A percentile compares a stretch with the other conserved stretches of the same genome.
These are phyloP conservation scores for Oreochromis aureus DNA, from an alignment of 2,113 vertebrate genomes.

Conservation along the genomic window DNA sequence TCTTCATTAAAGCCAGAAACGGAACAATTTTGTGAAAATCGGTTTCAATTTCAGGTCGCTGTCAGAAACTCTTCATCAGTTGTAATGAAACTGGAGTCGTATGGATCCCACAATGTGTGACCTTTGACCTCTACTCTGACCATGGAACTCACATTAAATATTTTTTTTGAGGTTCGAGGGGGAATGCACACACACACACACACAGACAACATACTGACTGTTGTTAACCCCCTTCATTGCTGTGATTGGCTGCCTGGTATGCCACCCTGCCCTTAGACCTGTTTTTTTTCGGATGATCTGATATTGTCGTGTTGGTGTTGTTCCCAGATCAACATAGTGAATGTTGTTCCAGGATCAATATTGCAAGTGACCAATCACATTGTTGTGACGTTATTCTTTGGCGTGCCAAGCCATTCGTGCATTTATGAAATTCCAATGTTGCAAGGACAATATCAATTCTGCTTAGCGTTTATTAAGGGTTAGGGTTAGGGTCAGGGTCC, in stretches of 20 bases:
- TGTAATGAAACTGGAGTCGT: background rate
- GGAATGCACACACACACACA: background rate
- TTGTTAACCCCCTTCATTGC: background rate
- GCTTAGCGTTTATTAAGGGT: no score
- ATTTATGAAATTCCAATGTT: no score
- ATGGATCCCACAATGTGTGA: background rate
- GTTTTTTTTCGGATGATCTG: background rate
- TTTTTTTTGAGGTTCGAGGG: background rate
- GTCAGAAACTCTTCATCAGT: background rate
- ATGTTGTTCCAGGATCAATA: no score
- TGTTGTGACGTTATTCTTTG: no score
- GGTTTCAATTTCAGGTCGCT: background rate
- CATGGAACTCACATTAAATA: background rate
- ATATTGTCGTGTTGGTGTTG: no score
- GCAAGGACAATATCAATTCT: no score
- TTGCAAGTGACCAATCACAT: no score
- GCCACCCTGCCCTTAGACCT: background rate
- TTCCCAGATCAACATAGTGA: no score
- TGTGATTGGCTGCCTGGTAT: background rate
- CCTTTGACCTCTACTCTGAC: background rate
- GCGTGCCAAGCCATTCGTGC: no score
- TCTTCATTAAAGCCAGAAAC: background rate
- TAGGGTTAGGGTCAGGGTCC: no score
- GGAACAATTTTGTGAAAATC: background rate
- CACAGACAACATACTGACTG: background rate